Percentiles rank a stretch among this genome's conserved stretches.
Evolutionary conservation across 1,140 invertebrate species (phyloP).

Genomic region (Drosophila burlai): DNA sequence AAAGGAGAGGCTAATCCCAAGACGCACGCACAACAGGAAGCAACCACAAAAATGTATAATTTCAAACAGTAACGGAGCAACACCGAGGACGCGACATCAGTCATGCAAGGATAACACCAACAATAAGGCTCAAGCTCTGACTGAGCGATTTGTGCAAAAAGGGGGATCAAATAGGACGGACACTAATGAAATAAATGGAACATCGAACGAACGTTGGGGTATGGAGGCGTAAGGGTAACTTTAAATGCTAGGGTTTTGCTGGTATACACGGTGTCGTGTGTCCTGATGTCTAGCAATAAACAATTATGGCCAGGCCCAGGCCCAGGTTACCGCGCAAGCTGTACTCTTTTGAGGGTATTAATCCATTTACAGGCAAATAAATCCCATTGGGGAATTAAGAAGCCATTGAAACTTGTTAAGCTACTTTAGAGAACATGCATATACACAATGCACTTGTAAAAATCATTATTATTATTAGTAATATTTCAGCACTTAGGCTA

Average conservation of each 20-base stretch:
- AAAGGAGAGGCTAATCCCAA: slow-evolving; percentile 64
- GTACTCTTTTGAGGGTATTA: slow-evolving; percentile 37
- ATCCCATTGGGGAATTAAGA: slow-evolving; percentile 55
- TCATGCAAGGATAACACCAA: slow-evolving; percentile 60
- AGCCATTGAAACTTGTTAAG: slow-evolving; percentile 57
- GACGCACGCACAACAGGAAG: slow-evolving; percentile 77
- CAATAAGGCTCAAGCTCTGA: slow-evolving; percentile 57
- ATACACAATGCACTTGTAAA: slow-evolving; percentile 27
- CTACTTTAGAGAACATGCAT: not conserved
- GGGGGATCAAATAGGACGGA: slow-evolving; percentile 19
- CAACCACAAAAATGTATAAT: slow-evolving; percentile 82
- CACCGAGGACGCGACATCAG: slow-evolving; percentile 45
- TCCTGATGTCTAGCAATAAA: slow-evolving; percentile 24
- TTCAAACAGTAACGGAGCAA: slow-evolving; percentile 67
- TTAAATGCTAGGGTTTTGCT: slow-evolving; percentile 37
- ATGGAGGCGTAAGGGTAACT: slow-evolving; percentile 26
- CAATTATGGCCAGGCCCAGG: slow-evolving; percentile 7
- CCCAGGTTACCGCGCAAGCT: slow-evolving; percentile 8
- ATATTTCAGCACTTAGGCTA: not conserved
- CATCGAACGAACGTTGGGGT: not conserved
- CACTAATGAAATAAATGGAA: slow-evolving; percentile 70
- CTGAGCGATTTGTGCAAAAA: slow-evolving; percentile 38
- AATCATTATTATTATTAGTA: not conserved
- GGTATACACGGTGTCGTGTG: slow-evolving; percentile 7
- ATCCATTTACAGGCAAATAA: slow-evolving; percentile 62